Conservation (phyloP, 1,140 invertebrate species). For the Dinothrombium tinctorium region DNA sequence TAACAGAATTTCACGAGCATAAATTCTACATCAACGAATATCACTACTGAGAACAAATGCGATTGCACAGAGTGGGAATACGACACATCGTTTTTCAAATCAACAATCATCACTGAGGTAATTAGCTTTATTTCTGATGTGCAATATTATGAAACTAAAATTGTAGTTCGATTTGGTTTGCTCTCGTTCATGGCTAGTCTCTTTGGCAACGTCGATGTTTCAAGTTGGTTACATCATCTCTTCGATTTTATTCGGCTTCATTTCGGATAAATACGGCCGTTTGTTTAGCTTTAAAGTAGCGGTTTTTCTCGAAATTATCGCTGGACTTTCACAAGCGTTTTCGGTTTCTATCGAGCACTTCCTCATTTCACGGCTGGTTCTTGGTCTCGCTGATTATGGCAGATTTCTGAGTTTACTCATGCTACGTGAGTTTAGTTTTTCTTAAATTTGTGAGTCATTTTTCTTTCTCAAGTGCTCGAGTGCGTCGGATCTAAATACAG, state of each 20-base stretch:
- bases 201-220: conserved; percentile 48
- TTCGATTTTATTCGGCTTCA: conserved; percentile 46
- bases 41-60: too few species aligned
- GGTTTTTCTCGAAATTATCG: not conserved
- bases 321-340: conserved; percentile 1
- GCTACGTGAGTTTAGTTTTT: too few species aligned
- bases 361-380: not conserved
- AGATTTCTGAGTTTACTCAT: not conserved
- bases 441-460: too few species aligned
- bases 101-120: conserved; percentile 14
- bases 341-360: conserved; percentile 1
- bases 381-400: not conserved
- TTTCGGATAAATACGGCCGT: conserved; percentile 42
- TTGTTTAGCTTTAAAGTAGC: conserved; percentile 5
- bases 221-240: conserved; percentile 58
- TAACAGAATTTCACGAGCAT: too few species aligned
- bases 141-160: too few species aligned
- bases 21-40: too few species aligned
- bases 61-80: conserved; percentile 12
- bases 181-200: conserved; percentile 33
- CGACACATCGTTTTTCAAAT: conserved; percentile 10
- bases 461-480: conserved; percentile 1
- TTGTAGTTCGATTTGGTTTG: conserved; percentile 55
- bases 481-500: not conserved
- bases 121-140: too few species aligned